Percentiles rank a stretch among this genome's conserved stretches.
Conservation (phyloP, 2,113 vertebrate species). For the Arenaria interpres region DNA sequence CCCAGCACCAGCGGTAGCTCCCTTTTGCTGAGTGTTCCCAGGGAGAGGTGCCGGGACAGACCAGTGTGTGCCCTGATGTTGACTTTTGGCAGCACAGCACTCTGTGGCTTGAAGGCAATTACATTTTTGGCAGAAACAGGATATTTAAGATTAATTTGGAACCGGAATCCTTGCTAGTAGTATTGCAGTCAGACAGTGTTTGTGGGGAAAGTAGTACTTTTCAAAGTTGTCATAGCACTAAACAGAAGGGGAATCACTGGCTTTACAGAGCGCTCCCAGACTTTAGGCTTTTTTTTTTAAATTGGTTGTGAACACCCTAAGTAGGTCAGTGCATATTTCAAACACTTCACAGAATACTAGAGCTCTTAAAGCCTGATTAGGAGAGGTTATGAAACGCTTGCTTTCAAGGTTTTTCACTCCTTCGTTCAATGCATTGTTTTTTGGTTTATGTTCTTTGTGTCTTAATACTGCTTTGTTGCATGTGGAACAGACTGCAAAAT, state of each 20-base stretch:
- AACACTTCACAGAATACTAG: conserved; percentile 4
- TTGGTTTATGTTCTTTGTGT: not conserved
- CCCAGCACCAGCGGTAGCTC: not conserved
- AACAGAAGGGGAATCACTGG: not conserved
- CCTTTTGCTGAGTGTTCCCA: accelerated
- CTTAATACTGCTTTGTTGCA: not conserved
- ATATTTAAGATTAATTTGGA: conserved; percentile 1
- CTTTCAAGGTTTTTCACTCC: not conserved
- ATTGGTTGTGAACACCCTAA: conserved; percentile 1
- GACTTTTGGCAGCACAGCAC: not conserved
- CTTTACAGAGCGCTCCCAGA: not conserved
- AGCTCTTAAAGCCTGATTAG: conserved; percentile 43
- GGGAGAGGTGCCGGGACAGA: not conserved
- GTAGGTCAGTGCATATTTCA: conserved; percentile 53
- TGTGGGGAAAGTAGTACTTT: not conserved
- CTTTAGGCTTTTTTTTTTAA: not conserved
- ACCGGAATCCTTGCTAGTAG: not conserved
- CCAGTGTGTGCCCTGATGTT: accelerated
- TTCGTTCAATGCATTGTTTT: not conserved
- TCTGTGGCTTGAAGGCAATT: not conserved
- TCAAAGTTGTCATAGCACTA: not conserved
- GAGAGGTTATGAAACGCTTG: not conserved
- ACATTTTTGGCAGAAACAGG: not conserved
- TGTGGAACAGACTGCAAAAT: not conserved
- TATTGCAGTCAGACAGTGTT: not conserved